phyloP scores from a whole-genome alignment of 2,888 invertebrate species.

The Osmoderma eremita region DNA sequence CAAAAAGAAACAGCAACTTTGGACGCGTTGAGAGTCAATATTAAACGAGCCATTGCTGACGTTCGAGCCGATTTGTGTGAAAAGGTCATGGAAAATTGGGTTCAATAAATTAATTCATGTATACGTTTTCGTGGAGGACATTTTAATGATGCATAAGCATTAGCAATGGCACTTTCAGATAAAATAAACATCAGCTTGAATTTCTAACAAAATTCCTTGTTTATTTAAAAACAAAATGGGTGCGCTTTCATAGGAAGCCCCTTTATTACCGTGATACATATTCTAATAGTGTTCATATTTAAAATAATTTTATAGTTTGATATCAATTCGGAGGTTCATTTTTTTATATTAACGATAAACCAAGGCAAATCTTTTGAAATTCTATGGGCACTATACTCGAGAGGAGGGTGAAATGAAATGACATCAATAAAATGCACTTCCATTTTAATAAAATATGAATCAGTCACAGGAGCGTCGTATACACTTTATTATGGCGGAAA shows the following conservation, averaged over 20 bases:
- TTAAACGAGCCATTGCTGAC: background rate
- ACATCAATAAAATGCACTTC: conserved; percentile 53
- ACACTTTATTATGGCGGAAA: conserved; percentile 58
- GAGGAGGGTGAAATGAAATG: conserved; percentile 45
- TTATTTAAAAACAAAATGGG: no score
- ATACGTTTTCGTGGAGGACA: background rate
- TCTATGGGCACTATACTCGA: conserved; percentile 40
- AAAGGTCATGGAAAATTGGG: background rate
- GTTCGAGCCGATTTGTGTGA: background rate
- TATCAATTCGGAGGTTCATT: background rate
- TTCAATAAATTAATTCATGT: background rate
- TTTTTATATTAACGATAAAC: conserved; percentile 43
- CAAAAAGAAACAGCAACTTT: background rate
- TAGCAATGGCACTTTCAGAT: no score
- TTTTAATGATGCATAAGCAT: background rate
- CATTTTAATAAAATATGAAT: conserved; percentile 59
- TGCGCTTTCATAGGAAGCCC: no score
- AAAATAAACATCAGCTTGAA: no score
- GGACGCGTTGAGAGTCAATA: no score
- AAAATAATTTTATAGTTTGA: background rate
- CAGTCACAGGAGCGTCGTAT: conserved; percentile 57
- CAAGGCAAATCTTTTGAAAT: conserved; percentile 28
- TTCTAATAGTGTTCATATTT: no score
- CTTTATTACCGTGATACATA: no score
- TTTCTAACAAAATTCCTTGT: no score